Conservation (phyloP, 2,113 vertebrate genomes). For the Esox niger region DNA sequence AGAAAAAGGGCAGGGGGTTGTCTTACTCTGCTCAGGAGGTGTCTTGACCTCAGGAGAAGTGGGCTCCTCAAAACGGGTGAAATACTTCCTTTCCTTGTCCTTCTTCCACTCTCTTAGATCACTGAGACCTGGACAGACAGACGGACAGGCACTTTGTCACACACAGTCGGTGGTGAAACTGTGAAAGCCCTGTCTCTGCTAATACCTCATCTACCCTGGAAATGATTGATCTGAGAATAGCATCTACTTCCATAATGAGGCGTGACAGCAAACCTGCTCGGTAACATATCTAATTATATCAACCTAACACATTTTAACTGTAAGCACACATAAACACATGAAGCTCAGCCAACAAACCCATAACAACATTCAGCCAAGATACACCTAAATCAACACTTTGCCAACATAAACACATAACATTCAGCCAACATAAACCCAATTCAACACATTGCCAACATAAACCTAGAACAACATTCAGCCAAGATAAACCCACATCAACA, state of each 20-base stretch:
- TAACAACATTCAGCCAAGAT: too few relatives aligned
- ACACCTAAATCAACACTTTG: too few relatives aligned
- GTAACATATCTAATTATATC: slow-evolving; percentile 28
- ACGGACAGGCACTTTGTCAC: neutral
- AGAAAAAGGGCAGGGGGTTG: too few relatives aligned
- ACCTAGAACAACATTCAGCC: too few relatives aligned
- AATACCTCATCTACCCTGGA: slow-evolving; percentile 13
- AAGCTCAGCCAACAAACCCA: too few relatives aligned
- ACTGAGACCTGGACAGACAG: slow-evolving; percentile 65
- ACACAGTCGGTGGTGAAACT: neutral
- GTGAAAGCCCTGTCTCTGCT: neutral
- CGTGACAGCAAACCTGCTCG: slow-evolving; percentile 46
- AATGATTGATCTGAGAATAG: slow-evolving; percentile 50
- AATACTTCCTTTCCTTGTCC: slow-evolving; percentile 62
- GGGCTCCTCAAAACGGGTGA: slow-evolving; percentile 65
- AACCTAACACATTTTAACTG: too few relatives aligned
- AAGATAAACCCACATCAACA: too few relatives aligned
- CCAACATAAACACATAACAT: too few relatives aligned
- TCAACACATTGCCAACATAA: too few relatives aligned
- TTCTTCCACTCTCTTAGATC: slow-evolving; percentile 67
- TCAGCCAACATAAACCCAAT: too few relatives aligned
- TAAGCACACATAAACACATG: too few relatives aligned
- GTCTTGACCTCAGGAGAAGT: slow-evolving; percentile 58
- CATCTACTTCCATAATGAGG: slow-evolving; percentile 11
- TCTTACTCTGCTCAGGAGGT: slow-evolving; percentile 66